Evolutionary conservation across 1,140 invertebrate genomes (phyloP).

Genomic region (Berghia stephanieae): DNA sequence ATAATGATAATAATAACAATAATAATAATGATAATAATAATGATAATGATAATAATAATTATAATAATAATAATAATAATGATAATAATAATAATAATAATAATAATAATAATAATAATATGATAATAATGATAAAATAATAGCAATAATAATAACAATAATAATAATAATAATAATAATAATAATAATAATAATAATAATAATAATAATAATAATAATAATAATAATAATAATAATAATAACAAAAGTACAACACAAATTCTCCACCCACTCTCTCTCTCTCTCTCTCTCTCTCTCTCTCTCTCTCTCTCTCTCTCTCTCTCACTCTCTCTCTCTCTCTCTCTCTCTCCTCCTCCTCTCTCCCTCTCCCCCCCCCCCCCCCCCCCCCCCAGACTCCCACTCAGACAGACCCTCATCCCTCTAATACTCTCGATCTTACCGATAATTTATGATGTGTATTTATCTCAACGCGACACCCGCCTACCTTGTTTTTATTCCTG

Average conservation of each 20-base stretch:
- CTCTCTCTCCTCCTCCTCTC: constrained; percentile 12
- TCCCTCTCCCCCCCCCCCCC: too few species aligned
- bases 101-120: constrained; percentile 26
- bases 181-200: constrained; percentile 3
- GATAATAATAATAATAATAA: constrained; percentile 55
- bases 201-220: constrained; percentile 22
- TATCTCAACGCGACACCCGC: too few species aligned
- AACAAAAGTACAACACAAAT: background rate
- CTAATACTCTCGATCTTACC: too few species aligned
- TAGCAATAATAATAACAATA: constrained; percentile 2
- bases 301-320: background rate
- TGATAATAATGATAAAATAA: background rate
- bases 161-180: background rate
- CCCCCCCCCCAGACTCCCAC: too few species aligned
- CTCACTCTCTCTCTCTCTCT: background rate
- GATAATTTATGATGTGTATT: too few species aligned
- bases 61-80: constrained; percentile 66
- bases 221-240: background rate
- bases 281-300: background rate
- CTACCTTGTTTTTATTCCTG: too few species aligned
- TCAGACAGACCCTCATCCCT: too few species aligned
- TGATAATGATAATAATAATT: constrained; percentile 67
- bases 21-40: constrained; percentile 69
- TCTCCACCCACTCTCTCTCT: background rate
- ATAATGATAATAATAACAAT: constrained; percentile 64